These are phyloP conservation scores for Megatriorchis doriae DNA, from an alignment of 2,113 vertebrate species.

Conservation along the genomic window DNA sequence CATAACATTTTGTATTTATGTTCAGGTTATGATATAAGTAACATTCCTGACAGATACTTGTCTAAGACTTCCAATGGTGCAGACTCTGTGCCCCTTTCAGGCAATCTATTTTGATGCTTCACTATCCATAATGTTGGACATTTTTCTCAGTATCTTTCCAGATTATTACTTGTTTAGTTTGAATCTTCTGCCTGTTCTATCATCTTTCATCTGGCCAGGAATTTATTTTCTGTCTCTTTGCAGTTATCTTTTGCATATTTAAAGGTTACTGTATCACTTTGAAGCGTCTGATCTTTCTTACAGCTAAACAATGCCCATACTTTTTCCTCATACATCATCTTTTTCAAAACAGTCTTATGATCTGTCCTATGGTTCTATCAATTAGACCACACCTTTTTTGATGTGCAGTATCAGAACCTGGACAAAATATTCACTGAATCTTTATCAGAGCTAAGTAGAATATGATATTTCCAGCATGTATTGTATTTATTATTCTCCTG, in stretches of 20 bases:
- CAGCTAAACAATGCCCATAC: background rate
- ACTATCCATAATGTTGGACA: background rate
- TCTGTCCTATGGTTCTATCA: background rate
- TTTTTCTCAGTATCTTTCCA: background rate
- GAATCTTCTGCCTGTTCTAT: background rate
- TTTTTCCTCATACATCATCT: background rate
- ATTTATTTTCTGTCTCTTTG: background rate
- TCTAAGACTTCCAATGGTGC: background rate
- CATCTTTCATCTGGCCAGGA: background rate
- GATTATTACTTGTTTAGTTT: background rate
- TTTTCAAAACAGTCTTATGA: background rate
- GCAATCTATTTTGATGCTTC: background rate
- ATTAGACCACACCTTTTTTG: background rate
- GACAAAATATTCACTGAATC: background rate
- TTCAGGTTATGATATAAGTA: background rate
- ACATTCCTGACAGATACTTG: background rate
- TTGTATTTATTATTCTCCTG: background rate
- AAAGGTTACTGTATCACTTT: background rate
- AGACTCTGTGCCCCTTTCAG: background rate
- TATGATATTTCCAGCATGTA: background rate
- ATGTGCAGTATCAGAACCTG: background rate
- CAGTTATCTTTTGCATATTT: background rate
- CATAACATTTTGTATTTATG: background rate
- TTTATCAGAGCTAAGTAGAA: background rate
- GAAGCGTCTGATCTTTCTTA: background rate